Conservation (phyloP, 2,888 invertebrate species). For the Megastigmus dorsalis region DNA sequence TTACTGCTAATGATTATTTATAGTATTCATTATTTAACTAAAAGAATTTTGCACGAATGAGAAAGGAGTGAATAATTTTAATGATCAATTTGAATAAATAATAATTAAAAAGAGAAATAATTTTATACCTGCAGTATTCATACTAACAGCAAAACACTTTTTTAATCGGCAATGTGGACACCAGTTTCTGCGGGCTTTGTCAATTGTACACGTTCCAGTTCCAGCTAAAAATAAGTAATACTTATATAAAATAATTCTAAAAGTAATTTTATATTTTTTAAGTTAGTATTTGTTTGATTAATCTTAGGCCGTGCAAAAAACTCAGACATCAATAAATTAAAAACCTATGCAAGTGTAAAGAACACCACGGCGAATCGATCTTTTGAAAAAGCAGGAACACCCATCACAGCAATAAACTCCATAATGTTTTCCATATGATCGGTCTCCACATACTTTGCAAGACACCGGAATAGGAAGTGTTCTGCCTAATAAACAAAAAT, state of each 20-base stretch:
- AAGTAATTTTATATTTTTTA: background rate
- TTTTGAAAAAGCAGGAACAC: conserved; percentile 92
- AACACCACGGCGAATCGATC: conserved; percentile 83
- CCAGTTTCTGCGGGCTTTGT: conserved; percentile 90
- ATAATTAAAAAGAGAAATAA: no score
- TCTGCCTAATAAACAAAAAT: no score
- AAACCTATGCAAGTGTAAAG: conserved; percentile 86
- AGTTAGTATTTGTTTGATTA: background rate
- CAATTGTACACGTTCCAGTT: conserved; percentile 83
- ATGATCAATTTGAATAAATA: no score
- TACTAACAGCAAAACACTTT: conserved; percentile 84
- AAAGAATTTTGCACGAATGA: no score
- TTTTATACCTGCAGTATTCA: conserved; percentile 84
- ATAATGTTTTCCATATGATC: conserved; percentile 89
- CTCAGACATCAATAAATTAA: background rate
- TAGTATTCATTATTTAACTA: no score
- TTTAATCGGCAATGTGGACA: conserved; percentile 89
- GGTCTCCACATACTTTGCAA: conserved; percentile 88
- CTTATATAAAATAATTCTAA: background rate
- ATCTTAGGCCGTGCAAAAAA: background rate
- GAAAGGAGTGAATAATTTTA: no score
- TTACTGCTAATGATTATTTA: no score
- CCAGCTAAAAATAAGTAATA: conserved; percentile 76
- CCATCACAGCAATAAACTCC: conserved; percentile 91
- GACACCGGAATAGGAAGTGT: no score